These are phyloP conservation scores for Rhadina sibilatrix DNA, from an alignment of 2,113 vertebrate species.

Conservation along the genomic window DNA sequence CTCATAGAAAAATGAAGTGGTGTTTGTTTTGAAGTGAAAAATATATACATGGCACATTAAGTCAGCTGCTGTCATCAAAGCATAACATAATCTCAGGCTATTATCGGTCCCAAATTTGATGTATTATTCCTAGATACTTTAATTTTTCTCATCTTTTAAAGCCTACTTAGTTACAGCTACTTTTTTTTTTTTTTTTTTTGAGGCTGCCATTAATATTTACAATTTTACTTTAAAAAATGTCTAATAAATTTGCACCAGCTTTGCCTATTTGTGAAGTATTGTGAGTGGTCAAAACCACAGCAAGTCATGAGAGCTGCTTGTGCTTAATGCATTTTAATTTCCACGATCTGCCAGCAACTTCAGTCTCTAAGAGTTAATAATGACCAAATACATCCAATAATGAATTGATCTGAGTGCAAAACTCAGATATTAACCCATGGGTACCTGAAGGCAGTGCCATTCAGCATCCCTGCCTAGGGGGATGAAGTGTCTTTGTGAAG, in stretches of 20 bases:
- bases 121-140: background rate
- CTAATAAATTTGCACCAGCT: background rate
- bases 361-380: background rate
- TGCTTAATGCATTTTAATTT: background rate
- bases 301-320: background rate
- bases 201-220: too few relatives aligned
- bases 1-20: conserved; percentile 36
- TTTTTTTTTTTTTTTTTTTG: background rate
- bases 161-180: background rate
- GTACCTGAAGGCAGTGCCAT: background rate
- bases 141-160: background rate
- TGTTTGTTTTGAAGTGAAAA: conserved; percentile 69
- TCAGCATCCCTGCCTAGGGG: background rate
- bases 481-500: background rate
- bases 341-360: background rate
- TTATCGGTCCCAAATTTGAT: background rate
- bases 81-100: background rate
- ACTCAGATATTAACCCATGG: background rate
- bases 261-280: background rate
- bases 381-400: background rate
- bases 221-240: background rate
- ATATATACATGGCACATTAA: conserved; percentile 39
- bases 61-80: conserved; percentile 9
- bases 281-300: background rate
- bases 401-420: background rate